phyloP scores from a whole-genome alignment of 2,113 vertebrate genomes.

The Calidris pygmaea region DNA sequence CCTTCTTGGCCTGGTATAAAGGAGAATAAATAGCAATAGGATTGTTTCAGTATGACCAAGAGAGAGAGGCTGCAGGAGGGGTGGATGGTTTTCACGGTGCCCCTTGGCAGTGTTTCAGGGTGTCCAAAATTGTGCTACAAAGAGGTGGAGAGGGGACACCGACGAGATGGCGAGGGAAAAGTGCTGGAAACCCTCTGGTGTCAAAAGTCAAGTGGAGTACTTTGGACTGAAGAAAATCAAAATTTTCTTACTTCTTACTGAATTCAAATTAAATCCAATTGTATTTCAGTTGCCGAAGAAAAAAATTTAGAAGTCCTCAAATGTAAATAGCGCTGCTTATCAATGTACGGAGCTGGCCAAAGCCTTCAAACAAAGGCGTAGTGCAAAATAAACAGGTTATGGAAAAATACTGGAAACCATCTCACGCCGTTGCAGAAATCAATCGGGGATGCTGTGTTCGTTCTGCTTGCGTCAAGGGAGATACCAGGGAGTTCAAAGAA shows the following conservation, averaged over 20 bases:
- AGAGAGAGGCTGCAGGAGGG: neutral
- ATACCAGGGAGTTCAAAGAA: accelerated
- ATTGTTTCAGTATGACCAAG: neutral
- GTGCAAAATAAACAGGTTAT: neutral
- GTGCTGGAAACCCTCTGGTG: neutral
- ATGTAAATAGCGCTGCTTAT: neutral
- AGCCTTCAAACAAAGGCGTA: neutral
- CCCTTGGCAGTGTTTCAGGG: neutral
- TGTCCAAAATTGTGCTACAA: neutral
- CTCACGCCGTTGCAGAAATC: neutral
- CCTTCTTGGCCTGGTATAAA: accelerated
- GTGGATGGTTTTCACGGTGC: neutral
- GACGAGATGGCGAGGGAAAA: neutral
- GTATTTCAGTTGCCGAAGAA: neutral
- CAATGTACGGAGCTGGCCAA: neutral
- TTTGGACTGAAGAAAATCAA: neutral
- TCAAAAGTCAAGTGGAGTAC: neutral
- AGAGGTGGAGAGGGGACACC: neutral
- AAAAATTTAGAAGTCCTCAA: accelerated
- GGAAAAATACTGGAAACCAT: neutral
- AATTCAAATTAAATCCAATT: neutral
- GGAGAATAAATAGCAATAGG: neutral
- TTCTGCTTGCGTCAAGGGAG: neutral
- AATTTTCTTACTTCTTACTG: neutral
- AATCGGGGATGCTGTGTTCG: accelerated